Evolutionary conservation across 2,797 vertebrate genomes (phyloP), one percentile per base, ranked within the genome.

Genomic region (Chrysocyon brachyurus): DNA sequence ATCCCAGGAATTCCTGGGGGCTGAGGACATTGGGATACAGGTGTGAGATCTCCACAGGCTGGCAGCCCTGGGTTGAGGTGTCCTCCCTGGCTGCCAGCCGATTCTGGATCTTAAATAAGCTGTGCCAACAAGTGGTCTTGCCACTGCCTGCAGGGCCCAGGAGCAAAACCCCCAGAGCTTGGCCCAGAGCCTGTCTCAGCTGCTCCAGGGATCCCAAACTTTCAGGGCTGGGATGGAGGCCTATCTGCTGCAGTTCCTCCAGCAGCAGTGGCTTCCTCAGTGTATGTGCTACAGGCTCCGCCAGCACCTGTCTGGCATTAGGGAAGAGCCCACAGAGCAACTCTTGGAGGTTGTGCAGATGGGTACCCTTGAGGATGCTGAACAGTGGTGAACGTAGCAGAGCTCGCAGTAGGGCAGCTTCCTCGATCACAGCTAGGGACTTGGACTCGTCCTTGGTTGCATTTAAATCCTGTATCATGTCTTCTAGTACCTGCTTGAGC

Each of bases 141-240:
- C 99, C 99, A 73, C 99, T 99, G 16, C 99, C 99, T 98, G 70
- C 97, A 5, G 99, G 98, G 10, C 99, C 99, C n/a, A 99, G 90
- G 46, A 99, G 98, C 28, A 99, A 91, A 87, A 99, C 97, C 8
- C 99, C 98, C 0, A 95, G 95, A 68, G 98, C 98, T 6, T 68
- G 96, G 81, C 95, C 98, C 88, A 99, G 72, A 5, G 98, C 98
- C 93, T 99, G 98, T 94, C 98, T 98, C 36, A 99, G 98, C 83
- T 98, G 98, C 28, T 99, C 92, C 83, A 98, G 95, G 54, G 84
- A 98, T 63, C 49, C 28, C 91, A 99, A 79, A n/a, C 98, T 97
- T 16, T 98, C 97, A 4, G 93, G 36, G 82, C 98, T 98, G 22
- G 97, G 96, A 19, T 98, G 95, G 87, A 99, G 97, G 46, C 96